phyloP scores from a whole-genome alignment of 2,797 vertebrate species.

The Lates japonicus region DNA sequence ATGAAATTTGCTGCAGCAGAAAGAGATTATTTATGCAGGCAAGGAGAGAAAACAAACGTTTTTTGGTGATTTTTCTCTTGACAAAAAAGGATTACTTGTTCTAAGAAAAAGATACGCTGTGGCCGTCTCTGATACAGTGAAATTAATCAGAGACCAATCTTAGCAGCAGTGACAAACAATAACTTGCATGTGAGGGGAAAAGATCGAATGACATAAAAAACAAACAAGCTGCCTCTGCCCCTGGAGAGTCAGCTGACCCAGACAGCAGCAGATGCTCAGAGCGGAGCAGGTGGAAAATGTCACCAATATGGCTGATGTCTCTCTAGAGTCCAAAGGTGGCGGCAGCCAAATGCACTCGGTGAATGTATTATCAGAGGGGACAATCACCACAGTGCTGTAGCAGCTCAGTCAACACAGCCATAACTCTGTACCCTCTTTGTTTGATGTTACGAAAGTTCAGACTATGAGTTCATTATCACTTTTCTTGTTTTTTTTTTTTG shows the following conservation, averaged over 20 bases:
- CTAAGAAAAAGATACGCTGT: not conserved
- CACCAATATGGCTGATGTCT: constrained; percentile 32
- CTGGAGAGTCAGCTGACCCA: constrained; percentile 17
- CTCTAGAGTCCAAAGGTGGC: constrained; percentile 25
- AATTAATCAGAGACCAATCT: not conserved
- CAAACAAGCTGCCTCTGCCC: constrained; percentile 6
- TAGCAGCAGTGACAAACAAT: too few relatives aligned
- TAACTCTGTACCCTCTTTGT: not conserved
- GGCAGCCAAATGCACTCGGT: constrained; percentile 23
- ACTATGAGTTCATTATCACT: not conserved
- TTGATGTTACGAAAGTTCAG: constrained; percentile 5
- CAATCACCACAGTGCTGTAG: not conserved
- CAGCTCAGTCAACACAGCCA: not conserved
- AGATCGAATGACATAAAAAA: not conserved
- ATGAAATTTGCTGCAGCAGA: not conserved
- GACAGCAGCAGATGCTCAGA: constrained; percentile 40
- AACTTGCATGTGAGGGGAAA: too few relatives aligned
- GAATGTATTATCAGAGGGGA: constrained; percentile 16
- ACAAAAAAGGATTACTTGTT: not conserved
- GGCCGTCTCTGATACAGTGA: not conserved
- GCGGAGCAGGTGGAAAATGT: constrained; percentile 56
- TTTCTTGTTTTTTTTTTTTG: not conserved
- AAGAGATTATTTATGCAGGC: not conserved
- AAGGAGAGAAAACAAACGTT: not conserved
- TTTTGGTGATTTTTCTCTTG: not conserved